Conservation (phyloP, 2,797 vertebrate species). For the Pyrocephalus nanus region DNA sequence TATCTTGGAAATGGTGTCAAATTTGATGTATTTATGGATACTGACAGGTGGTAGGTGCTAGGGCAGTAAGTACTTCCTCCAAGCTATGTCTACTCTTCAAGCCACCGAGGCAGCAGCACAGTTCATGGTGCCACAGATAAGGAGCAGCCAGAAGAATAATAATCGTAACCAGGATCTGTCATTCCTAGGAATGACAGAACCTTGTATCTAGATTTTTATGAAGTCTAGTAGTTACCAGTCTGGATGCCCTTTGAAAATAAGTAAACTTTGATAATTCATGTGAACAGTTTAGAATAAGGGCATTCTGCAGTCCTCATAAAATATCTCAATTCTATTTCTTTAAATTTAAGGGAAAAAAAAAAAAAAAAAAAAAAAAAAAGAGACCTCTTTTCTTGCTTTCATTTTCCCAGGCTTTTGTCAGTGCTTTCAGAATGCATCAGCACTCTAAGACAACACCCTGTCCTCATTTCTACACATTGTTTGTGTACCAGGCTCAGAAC, state of each 20-base stretch:
- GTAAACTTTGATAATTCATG: not conserved
- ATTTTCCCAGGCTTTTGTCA: conserved; percentile 66
- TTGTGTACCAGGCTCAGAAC: conserved; percentile 70
- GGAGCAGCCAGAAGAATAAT: not conserved
- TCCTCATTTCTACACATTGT: conserved; percentile 68
- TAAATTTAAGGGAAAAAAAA: not conserved
- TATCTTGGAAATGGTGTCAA: not conserved
- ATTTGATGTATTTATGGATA: not conserved
- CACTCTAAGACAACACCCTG: conserved; percentile 71
- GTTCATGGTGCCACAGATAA: not conserved
- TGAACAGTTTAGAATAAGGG: conserved; percentile 36
- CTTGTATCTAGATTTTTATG: not conserved
- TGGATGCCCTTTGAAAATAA: conserved; percentile 15
- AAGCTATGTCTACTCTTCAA: not conserved
- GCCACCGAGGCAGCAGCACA: not conserved
- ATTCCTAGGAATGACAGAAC: not conserved
- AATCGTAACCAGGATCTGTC: not conserved
- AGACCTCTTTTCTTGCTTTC: conserved; percentile 6
- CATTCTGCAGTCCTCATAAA: not conserved
- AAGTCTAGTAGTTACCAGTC: not conserved
- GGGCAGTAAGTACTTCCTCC: not conserved
- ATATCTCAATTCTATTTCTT: not conserved
- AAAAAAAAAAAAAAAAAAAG: not conserved
- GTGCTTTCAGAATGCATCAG: conserved; percentile 76
- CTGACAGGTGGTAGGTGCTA: not conserved